Percentiles rank a stretch among this genome's conserved stretches.
Conservation (phyloP, 2,888 invertebrate species). For the Lasioglossum lativentre region DNA sequence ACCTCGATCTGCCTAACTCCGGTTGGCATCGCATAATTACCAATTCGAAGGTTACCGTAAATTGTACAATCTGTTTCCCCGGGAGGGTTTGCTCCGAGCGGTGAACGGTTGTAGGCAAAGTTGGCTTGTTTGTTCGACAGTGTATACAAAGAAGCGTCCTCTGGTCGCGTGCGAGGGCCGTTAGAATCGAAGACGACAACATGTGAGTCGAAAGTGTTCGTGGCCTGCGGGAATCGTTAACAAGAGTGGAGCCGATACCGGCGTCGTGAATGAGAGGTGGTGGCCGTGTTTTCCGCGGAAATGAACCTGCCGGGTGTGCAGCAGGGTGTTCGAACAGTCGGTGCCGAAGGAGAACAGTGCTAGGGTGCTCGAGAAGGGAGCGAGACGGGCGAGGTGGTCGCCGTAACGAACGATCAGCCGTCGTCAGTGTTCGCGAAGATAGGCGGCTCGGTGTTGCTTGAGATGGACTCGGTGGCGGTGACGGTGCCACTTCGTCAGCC, state of each 20-base stretch:
- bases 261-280: conserved; percentile 1
- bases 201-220: conserved; percentile 21
- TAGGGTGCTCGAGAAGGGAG: conserved; percentile 21
- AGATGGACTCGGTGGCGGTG: conserved; percentile 88
- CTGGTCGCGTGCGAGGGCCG: background rate
- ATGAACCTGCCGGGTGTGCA: conserved; percentile 48
- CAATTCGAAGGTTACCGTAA: background rate
- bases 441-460: conserved; percentile 74
- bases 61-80: background rate
- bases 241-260: background rate
- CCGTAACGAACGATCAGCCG: conserved; percentile 16
- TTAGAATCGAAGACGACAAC: background rate
- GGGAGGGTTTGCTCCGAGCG: background rate
- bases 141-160: background rate
- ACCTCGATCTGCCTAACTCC: background rate
- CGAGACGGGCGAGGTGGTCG: background rate
- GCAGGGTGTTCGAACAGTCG: conserved; percentile 26
- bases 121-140: background rate
- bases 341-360: conserved; percentile 32
- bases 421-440: conserved; percentile 32
- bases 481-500: conserved; percentile 87
- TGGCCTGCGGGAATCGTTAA: conserved; percentile 2
- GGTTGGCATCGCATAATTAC: background rate
- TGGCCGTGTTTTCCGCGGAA: conserved; percentile 36
- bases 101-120: background rate